Base-by-base conservation (phyloP, 2,888 invertebrate genomes). In the Meliscaeva auricollis region DNA sequence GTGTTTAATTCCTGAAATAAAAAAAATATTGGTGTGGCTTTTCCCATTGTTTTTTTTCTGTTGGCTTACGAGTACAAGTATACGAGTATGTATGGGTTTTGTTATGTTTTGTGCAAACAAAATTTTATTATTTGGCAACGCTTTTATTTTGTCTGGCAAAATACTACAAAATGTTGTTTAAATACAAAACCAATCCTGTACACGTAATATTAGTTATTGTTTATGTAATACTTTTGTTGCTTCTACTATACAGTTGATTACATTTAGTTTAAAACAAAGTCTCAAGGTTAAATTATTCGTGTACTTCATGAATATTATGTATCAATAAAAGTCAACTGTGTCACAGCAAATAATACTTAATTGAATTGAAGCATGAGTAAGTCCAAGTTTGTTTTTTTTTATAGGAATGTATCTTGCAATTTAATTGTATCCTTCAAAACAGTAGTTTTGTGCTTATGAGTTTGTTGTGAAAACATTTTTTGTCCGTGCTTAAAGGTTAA, bases 1-100 rank as follows among this genome's bases (percentile, higher is more conserved):
- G n/a, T n/a, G n/a, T n/a, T n/a, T n/a, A n/a, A n/a, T n/a, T n/a
- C 54, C 68, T 54, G 62, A 48, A 52, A 74, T 30, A 15, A 46
- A 62, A 32, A 52, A 76, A 64, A 58, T 52, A 52, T 66, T 80
- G 15, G 38, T 35, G 50, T 50, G 80, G 35, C 9, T 35, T 76
- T 66, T 50, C 38, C 15, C 30, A 44, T 46, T 58, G 38, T 56
- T 56, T 5, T n/a, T n/a, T 58, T 58, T 13, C 3, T 58, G 58
- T 44, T 62, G 20, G n/a, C 13, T 15, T 62, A 52, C 26, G 26
- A 26, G 26, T 26, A 17, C n/a, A n/a, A n/a, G n/a, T 26, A 2
- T 26, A 26, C 26, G 2, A 26, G 4, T n/a, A 22, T 3, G 3
- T 15, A 17, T 62, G 9, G 44, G 30, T 17, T 62, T 9, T 1